Evolutionary conservation across 2,797 vertebrate species (phyloP).

Genomic region (Chlorospingus semifuscus): DNA sequence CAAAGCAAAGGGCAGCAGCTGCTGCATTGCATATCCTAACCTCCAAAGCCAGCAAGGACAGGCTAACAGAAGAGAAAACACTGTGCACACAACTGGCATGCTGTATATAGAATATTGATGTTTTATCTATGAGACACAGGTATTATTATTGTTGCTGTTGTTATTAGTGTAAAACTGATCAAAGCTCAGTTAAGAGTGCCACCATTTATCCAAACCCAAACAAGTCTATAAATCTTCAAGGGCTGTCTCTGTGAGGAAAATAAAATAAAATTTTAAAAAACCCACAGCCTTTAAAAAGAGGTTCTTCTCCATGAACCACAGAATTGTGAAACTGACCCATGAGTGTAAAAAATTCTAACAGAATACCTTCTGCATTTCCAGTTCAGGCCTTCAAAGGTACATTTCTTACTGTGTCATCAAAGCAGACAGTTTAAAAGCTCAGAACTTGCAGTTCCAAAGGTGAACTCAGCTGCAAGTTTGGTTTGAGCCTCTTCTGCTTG

Average conservation of each 20-base stretch:
- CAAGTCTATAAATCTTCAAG: neutral
- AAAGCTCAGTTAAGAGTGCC: neutral
- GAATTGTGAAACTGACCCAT: neutral
- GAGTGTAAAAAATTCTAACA: accelerated
- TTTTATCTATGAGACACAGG: neutral
- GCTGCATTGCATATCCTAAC: neutral
- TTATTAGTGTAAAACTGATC: neutral
- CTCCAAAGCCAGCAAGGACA: neutral
- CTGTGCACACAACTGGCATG: neutral
- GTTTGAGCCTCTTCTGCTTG: neutral
- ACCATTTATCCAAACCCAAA: neutral
- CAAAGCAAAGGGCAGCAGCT: neutral
- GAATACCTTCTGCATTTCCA: neutral
- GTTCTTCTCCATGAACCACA: neutral
- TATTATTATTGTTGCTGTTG: neutral
- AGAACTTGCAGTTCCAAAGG: neutral
- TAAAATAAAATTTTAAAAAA: accelerated
- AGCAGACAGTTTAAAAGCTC: neutral
- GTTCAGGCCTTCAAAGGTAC: neutral
- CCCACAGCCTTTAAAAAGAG: neutral
- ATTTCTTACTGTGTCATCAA: neutral
- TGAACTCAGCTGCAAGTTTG: neutral
- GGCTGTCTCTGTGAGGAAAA: neutral
- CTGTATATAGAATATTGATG: neutral
- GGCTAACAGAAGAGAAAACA: neutral